These are phyloP conservation scores for Conger conger DNA, from an alignment of 2,113 vertebrate species.

Conservation along the genomic window DNA sequence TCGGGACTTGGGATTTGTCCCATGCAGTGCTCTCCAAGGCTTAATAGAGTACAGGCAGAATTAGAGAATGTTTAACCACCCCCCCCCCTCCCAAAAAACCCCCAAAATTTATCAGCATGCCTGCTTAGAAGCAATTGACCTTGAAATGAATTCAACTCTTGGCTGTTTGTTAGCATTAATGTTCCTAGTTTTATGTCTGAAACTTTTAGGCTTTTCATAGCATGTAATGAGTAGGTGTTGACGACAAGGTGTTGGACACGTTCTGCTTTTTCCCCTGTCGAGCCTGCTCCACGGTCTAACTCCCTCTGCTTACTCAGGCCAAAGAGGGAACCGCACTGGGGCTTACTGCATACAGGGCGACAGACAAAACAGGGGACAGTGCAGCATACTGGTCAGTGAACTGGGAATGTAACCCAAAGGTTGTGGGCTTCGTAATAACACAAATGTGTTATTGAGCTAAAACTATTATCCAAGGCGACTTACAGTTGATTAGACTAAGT, in stretches of 20 bases:
- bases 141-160: constrained; percentile 46
- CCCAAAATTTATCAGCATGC: constrained; percentile 46
- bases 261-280: constrained; percentile 15
- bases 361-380: constrained; percentile 3
- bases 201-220: constrained; percentile 39
- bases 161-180: constrained; percentile 45
- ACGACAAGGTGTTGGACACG: constrained; percentile 55
- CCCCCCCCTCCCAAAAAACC: constrained; percentile 25
- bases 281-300: constrained; percentile 22
- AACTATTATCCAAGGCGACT: too few relatives aligned
- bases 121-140: constrained; percentile 48
- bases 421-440: too few relatives aligned
- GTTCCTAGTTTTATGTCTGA: constrained; percentile 42
- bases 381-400: too few relatives aligned
- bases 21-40: constrained; percentile 57
- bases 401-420: too few relatives aligned
- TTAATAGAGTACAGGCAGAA: constrained; percentile 48
- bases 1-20: constrained; percentile 49
- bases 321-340: background rate
- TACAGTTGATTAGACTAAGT: too few relatives aligned
- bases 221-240: constrained; percentile 53
- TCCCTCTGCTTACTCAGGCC: background rate
- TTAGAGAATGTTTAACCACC: constrained; percentile 34
- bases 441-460: too few relatives aligned
- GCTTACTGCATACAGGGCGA: constrained; percentile 4